These are phyloP conservation scores for Agrochola lota DNA, from an alignment of 2,888 invertebrate genomes.

Conservation along the genomic window DNA sequence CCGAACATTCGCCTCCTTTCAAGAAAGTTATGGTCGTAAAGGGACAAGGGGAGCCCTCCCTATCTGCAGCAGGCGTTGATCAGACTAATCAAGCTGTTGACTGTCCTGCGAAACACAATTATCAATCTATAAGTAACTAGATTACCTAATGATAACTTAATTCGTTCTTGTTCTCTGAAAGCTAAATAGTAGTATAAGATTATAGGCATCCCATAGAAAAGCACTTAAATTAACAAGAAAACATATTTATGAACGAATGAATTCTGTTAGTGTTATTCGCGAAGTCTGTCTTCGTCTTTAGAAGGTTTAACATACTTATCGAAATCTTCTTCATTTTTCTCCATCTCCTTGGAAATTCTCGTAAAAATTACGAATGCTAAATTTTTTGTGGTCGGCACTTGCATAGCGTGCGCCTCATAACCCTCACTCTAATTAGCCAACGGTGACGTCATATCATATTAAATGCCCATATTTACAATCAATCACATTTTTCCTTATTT, in stretches of 20 bases:
- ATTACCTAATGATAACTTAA: background rate
- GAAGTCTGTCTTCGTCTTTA: background rate
- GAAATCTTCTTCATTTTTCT: background rate
- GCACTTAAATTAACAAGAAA: background rate
- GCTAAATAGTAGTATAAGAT: background rate
- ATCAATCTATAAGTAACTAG: background rate
- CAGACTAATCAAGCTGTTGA: no score
- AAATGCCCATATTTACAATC: background rate
- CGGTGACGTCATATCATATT: constrained; percentile 7
- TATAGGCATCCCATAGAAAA: background rate
- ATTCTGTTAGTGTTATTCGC: background rate
- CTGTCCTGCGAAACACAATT: no score
- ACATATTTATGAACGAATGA: background rate
- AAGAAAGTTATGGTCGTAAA: background rate
- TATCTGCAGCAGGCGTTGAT: background rate
- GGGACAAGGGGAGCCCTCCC: background rate
- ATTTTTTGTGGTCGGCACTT: background rate
- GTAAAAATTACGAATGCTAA: background rate
- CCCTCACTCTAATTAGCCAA: background rate
- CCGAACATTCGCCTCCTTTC: background rate
- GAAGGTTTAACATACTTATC: background rate
- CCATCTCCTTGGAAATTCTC: background rate
- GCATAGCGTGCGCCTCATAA: background rate
- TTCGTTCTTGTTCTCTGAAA: background rate
- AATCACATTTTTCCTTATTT: constrained; percentile 5